Conservation (phyloP, 2,888 invertebrate genomes). For the Agonopterix heracliana region DNA sequence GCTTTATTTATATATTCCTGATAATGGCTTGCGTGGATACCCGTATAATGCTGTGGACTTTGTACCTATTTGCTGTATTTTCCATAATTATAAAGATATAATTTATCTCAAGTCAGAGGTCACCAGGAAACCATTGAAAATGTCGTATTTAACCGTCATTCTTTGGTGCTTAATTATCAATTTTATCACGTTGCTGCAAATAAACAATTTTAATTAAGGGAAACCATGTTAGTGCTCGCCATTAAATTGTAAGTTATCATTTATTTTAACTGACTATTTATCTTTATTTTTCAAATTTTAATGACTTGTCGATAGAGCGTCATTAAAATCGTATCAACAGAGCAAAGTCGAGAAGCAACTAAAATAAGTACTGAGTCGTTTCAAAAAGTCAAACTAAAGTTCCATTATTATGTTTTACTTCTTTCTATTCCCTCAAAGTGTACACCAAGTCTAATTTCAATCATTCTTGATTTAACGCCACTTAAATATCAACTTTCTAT, state of each 20-base stretch:
- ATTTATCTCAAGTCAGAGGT: constrained; percentile 65
- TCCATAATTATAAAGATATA: not conserved
- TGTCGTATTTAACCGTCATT: constrained; percentile 21
- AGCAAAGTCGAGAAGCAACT: no score
- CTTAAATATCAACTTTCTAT: not conserved
- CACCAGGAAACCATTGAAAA: constrained; percentile 49
- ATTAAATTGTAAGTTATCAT: constrained; percentile 47
- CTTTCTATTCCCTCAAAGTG: not conserved
- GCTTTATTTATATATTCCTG: no score
- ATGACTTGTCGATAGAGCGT: constrained; percentile 26
- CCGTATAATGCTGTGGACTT: no score
- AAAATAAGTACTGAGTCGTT: no score
- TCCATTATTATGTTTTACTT: not conserved
- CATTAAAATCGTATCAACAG: not conserved
- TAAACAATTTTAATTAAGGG: constrained; percentile 64
- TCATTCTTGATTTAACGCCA: not conserved
- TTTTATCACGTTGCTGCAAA: constrained; percentile 48
- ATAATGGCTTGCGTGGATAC: no score
- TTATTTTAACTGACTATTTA: constrained; percentile 37
- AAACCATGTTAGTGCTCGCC: constrained; percentile 46
- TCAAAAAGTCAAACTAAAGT: not conserved
- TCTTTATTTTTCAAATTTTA: constrained; percentile 35
- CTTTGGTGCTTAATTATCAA: constrained; percentile 42
- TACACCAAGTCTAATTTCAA: not conserved
- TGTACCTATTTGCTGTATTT: no score